Percentiles rank a stretch among this genome's conserved stretches.
Conservation (phyloP, 64 coral and sea anemone genomes). For the Montipora foliosa region DNA sequence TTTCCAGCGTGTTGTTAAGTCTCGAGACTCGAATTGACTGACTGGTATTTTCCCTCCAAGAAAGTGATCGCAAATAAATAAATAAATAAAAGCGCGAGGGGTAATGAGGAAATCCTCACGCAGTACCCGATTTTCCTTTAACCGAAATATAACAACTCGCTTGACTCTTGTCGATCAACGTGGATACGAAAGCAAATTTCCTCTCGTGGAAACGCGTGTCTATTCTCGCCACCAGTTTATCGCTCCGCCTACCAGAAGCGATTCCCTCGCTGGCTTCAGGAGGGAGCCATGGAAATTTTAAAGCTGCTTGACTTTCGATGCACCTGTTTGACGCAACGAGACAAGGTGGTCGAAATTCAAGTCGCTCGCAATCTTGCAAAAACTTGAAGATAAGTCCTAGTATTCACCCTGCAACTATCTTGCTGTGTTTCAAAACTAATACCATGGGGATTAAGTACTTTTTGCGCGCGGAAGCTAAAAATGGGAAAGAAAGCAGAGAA, state of each 20-base stretch:
- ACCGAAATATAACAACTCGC: not conserved
- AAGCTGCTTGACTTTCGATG: not conserved
- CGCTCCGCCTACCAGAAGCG: constrained; percentile 24
- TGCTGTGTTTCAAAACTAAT: not conserved
- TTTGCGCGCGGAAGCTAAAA: not conserved
- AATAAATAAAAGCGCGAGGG: not conserved
- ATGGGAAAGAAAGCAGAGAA: not conserved
- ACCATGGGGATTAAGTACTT: not conserved
- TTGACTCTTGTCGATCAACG: not conserved
- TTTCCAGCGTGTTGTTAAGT: not conserved
- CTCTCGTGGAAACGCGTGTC: not conserved
- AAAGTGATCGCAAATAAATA: not conserved
- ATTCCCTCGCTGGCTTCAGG: not conserved
- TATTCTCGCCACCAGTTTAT: not conserved
- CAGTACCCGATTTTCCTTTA: not conserved
- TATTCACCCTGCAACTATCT: not conserved
- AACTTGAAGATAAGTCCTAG: not conserved
- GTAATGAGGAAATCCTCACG: not conserved
- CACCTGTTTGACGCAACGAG: constrained; percentile 17
- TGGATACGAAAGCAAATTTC: not conserved
- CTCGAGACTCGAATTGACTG: not conserved
- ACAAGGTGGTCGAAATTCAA: constrained; percentile 22
- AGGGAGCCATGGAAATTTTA: not conserved
- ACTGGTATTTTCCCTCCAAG: not conserved
- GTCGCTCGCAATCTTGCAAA: not conserved